A percentile compares a stretch with the other conserved stretches of the same genome.
phyloP scores from a whole-genome alignment of 2,888 invertebrate species.

The Papilio demoleus region DNA sequence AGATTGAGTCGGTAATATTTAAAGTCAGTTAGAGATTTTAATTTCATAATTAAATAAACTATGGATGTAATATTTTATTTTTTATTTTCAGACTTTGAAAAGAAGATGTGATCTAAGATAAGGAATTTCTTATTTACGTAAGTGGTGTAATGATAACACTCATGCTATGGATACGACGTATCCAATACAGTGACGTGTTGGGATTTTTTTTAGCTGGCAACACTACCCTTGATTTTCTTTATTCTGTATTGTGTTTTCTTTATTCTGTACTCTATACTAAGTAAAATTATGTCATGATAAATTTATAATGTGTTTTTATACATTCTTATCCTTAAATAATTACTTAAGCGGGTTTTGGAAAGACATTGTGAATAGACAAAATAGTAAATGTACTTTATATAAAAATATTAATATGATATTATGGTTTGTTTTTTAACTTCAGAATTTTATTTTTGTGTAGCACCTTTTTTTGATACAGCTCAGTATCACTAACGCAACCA shows the following conservation, averaged over 20 bases:
- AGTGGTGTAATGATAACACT: slow-evolving; percentile 19
- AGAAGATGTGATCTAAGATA: slow-evolving; percentile 4
- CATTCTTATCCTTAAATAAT: neutral
- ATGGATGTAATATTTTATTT: neutral
- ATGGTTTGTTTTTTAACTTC: neutral
- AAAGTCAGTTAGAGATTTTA: too few relatives aligned
- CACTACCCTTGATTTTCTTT: neutral
- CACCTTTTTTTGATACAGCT: too few relatives aligned
- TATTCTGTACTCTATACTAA: slow-evolving; percentile 4
- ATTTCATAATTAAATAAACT: too few relatives aligned
- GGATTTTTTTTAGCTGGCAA: slow-evolving; percentile 19
- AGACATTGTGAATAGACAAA: too few relatives aligned
- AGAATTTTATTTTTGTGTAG: neutral
- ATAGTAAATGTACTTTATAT: neutral
- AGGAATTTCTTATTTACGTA: neutral
- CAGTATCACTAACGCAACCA: too few relatives aligned
- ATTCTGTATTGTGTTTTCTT: slow-evolving; percentile 17
- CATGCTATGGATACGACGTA: slow-evolving; percentile 22
- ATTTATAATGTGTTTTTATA: neutral
- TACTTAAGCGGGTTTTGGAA: neutral
- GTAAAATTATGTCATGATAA: neutral
- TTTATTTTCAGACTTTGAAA: slow-evolving; percentile 11
- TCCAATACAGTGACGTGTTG: slow-evolving; percentile 26
- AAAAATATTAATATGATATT: neutral
- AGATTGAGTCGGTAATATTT: too few relatives aligned